These are phyloP conservation scores for Halichoerus grypus DNA, from an alignment of 2,113 vertebrate species.

Conservation along the genomic window DNA sequence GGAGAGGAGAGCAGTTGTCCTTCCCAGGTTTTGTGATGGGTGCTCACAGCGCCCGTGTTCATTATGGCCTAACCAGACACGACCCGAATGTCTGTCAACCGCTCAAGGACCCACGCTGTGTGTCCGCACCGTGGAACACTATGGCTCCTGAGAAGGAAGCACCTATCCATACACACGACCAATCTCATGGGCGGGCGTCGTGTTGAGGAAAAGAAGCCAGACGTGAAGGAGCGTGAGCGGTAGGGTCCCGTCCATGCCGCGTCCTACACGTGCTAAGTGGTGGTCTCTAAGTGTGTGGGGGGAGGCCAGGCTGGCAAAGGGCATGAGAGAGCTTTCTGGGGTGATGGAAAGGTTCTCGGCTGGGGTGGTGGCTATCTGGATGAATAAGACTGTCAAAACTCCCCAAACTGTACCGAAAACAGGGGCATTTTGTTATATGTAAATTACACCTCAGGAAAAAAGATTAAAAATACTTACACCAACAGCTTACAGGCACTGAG, in stretches of 20 bases:
- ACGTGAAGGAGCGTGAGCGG: fast-evolving
- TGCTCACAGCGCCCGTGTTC: background rate
- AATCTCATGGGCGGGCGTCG: fast-evolving
- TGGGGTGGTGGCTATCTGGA: background rate
- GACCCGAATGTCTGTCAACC: background rate
- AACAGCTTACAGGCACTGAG: background rate
- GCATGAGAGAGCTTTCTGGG: fast-evolving
- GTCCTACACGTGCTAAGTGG: background rate
- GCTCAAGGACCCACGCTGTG: background rate
- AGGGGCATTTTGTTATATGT: background rate
- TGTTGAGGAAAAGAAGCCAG: background rate
- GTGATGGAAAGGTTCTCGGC: background rate
- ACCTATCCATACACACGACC: too few relatives aligned
- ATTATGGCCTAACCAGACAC: background rate
- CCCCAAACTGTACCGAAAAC: background rate
- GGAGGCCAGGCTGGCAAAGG: background rate
- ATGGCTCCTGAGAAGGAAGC: too few relatives aligned
- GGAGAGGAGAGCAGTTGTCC: background rate
- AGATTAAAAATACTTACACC: background rate
- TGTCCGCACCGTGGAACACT: background rate
- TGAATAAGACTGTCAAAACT: background rate
- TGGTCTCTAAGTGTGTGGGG: fast-evolving
- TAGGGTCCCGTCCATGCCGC: fast-evolving
- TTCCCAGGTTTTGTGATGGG: background rate
- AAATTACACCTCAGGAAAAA: background rate